Evolutionary conservation across 2,113 vertebrate species (phyloP), one percentile per base, ranked within the genome.

Genomic region (Aplodontia rufa): DNA sequence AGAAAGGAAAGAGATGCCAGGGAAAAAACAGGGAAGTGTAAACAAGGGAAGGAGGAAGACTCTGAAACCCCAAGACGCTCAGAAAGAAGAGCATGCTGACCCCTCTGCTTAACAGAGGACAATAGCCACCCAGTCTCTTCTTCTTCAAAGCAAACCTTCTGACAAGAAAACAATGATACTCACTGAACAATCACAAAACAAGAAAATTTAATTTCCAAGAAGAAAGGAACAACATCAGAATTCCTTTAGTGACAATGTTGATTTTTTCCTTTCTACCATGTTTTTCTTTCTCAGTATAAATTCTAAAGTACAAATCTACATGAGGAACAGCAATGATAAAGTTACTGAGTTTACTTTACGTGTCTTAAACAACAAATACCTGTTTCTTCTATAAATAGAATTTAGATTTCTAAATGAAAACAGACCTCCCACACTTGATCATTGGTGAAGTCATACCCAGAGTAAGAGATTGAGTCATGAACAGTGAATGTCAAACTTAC

Each of bases 371-470:
- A 85, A 82, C 64, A 76, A 93, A 85, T 2, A 82, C 3, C n/a
- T 92, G 30, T 79, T 58, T 35, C 42, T 95, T 86, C 16, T 91
- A 88, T 79, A 81, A 60, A 90, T 90, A 90, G 17, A 92, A 96
- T 72, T 94, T 81, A 40, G 19, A 72, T 53, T 79, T 96, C 78
- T 94, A 83, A 87, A 72, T 66, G 14, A 97, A 95, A 96, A 83
- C 60, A 45, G 2, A 76, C 47, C 83, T 82, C n/a, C 24, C 32
- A 91, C 20, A 79, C 51, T 87, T 93, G 62, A 92, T 35, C 87
- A 19, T 83, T 96, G 72, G 69, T 87, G 32, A 89, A 89, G 82
- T 88, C 55, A 93, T 58, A 94, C 17, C 26, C 58, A 71, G 62
- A 86, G 35, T 78, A 53, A 84, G 5, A 60, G 37, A 95, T 49